A percentile compares a stretch with the other conserved stretches of the same genome.
These are phyloP conservation scores for Amphiduros pacificus DNA, from an alignment of 2,888 invertebrate species.

Conservation along the genomic window DNA sequence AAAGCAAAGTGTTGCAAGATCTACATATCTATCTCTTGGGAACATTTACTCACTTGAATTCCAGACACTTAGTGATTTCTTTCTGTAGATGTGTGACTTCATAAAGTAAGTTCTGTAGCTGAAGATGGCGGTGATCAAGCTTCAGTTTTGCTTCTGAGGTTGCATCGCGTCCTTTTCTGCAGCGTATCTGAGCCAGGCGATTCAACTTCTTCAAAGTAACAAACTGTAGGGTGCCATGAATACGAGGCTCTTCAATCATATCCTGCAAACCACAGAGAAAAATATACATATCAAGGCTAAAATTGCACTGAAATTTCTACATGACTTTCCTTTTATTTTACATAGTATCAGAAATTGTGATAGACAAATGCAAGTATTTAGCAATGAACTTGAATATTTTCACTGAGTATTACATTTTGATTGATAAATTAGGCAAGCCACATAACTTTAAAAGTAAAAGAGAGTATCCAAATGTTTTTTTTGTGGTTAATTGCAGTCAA, in stretches of 20 bases:
- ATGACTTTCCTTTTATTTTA: neutral
- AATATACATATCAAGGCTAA: neutral
- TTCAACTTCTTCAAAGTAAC: conserved; percentile 88
- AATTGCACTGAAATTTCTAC: neutral
- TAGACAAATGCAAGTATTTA: neutral
- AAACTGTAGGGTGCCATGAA: conserved; percentile 75
- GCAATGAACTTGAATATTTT: neutral
- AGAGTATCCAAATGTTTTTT: no score
- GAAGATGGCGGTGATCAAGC: conserved; percentile 86
- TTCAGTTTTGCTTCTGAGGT: conserved; percentile 80
- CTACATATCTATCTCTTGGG: no score
- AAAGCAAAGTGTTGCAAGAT: no score
- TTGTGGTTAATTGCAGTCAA: no score
- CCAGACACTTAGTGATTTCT: conserved; percentile 91
- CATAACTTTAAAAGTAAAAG: no score
- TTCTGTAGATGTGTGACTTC: conserved; percentile 91
- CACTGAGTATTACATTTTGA: neutral
- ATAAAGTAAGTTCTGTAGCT: conserved; percentile 89
- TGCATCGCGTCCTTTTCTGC: conserved; percentile 79
- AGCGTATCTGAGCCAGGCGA: conserved; percentile 84
- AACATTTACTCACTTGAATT: conserved; percentile 73
- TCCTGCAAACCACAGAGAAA: conserved; percentile 9
- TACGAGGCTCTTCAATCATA: conserved; percentile 70
- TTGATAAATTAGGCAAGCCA: no score
- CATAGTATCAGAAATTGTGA: neutral